Evolutionary conservation across 2,797 vertebrate genomes (phyloP).

Genomic region (Pipistrellus nathusii): DNA sequence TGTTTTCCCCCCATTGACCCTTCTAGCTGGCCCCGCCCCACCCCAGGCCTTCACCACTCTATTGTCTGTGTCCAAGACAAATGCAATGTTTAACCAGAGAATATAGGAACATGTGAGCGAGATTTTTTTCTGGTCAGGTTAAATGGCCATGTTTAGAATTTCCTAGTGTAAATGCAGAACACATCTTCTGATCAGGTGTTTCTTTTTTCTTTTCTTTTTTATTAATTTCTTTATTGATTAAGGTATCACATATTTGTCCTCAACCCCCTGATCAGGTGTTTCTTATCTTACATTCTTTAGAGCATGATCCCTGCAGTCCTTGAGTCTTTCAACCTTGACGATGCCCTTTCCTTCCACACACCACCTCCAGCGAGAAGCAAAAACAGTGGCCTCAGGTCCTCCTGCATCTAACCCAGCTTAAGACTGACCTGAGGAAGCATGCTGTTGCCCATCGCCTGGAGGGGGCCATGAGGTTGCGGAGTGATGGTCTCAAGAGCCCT

Average conservation of each 20-base stretch:
- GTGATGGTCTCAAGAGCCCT: neutral
- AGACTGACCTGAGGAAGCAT: neutral
- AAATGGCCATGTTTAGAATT: neutral
- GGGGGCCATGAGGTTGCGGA: neutral
- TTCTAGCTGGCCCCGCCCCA: too few relatives aligned
- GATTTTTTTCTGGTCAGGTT: neutral
- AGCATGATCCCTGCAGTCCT: neutral
- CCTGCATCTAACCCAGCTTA: neutral
- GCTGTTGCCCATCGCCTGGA: neutral
- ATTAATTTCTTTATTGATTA: too few relatives aligned
- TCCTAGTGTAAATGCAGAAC: neutral
- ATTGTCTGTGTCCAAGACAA: neutral
- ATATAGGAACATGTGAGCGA: neutral
- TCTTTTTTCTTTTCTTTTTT: neutral
- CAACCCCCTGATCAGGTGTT: too few relatives aligned
- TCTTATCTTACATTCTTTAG: neutral
- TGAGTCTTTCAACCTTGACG: neutral
- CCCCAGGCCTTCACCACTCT: too few relatives aligned
- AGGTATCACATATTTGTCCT: too few relatives aligned
- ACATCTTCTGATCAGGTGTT: neutral
- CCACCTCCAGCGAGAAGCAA: neutral
- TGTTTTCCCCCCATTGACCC: too few relatives aligned
- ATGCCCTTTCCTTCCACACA: neutral
- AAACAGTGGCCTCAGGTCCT: neutral
- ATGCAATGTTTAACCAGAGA: neutral